Evolutionary conservation across 1,140 invertebrate species (phyloP).

Genomic region (Apis mellifera): Amel_HAv3.1 CM009938.2:10807001-10807500

Average conservation of each 20-base stretch:
- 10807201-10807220: background rate
- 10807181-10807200: background rate
- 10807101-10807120: background rate
- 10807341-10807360: conserved; percentile 35
- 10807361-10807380: conserved; percentile 16
- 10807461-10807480: conserved; percentile 49
- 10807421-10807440: conserved; percentile 19
- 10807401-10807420: conserved; percentile 36
- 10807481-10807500: conserved; percentile 13
- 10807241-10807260: background rate
- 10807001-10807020: no score
- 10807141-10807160: background rate
- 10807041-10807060: background rate
- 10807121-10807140: no score
- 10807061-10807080: background rate
- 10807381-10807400: conserved; percentile 14
- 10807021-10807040: no score
- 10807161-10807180: no score
- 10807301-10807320: background rate
- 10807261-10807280: background rate
- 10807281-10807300: background rate
- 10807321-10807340: conserved; percentile 3
- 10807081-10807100: background rate
- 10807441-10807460: conserved; percentile 29
- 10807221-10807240: background rate